phyloP scores from a whole-genome alignment of 2,888 invertebrate species.

The Microdon myrmicae region DNA sequence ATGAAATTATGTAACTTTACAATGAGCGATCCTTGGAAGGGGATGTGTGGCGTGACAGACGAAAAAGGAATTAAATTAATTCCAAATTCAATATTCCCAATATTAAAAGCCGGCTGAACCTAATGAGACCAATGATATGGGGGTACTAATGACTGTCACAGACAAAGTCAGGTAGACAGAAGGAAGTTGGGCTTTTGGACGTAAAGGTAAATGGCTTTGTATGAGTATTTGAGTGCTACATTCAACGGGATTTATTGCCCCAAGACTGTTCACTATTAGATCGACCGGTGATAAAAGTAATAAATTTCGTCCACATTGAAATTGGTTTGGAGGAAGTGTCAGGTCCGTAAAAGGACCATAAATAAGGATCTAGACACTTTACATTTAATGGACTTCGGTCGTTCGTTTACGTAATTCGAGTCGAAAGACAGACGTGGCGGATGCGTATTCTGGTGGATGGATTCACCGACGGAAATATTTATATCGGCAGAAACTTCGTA shows the following conservation, averaged over 20 bases:
- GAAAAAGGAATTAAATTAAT: slow-evolving; percentile 1
- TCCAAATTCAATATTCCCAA: slow-evolving; percentile 9
- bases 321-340: slow-evolving; percentile 5
- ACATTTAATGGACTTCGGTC: neutral
- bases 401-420: no score
- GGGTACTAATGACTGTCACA: no score
- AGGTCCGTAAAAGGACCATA: slow-evolving; percentile 5
- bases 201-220: no score
- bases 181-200: no score
- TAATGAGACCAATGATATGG: slow-evolving; percentile 2
- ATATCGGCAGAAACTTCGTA: no score
- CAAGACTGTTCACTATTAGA: no score
- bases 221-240: no score
- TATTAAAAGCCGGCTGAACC: slow-evolving; percentile 2
- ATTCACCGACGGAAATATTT: no score
- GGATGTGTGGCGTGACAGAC: neutral
- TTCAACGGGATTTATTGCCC: no score
- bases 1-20: slow-evolving; percentile 8
- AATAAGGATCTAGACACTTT: slow-evolving; percentile 7
- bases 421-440: no score
- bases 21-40: neutral
- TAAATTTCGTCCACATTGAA: slow-evolving; percentile 10
- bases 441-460: no score
- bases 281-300: slow-evolving; percentile 7
- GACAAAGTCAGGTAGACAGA: no score